Percentiles rank a stretch among this genome's conserved stretches.
Conservation (phyloP, 2,797 vertebrate species). For the Fundulus diaphanus region DNA sequence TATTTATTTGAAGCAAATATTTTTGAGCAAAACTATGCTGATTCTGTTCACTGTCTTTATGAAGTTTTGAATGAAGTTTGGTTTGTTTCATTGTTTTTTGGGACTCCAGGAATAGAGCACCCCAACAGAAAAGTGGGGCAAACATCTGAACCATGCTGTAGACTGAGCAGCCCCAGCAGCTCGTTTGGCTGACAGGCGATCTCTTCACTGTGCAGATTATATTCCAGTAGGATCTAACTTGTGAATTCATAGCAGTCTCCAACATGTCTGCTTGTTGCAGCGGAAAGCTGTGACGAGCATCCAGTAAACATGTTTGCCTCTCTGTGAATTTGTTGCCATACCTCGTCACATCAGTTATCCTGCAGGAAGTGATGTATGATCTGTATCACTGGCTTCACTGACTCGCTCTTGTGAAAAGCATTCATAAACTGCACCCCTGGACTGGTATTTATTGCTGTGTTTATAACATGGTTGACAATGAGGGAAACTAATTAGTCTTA, state of each 20-base stretch:
- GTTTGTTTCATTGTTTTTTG: background rate
- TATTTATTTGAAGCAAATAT: background rate
- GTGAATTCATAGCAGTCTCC: background rate
- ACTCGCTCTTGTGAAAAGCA: too few relatives aligned
- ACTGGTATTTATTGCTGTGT: slow-evolving; percentile 5
- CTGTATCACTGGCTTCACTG: slow-evolving; percentile 12
- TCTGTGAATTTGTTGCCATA: background rate
- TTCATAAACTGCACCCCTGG: too few relatives aligned
- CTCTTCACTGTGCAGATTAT: background rate
- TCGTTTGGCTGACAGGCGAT: background rate
- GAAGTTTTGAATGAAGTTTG: background rate
- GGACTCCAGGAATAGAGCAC: background rate
- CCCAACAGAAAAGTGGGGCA: background rate
- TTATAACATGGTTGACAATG: slow-evolving; percentile 28
- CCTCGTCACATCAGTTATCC: slow-evolving; percentile 7
- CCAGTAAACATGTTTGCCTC: slow-evolving; percentile 3
- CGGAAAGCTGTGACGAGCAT: background rate
- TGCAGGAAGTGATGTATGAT: background rate
- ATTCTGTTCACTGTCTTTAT: background rate
- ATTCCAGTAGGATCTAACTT: background rate
- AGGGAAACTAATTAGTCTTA: background rate
- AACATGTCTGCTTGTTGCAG: background rate
- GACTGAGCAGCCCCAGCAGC: background rate
- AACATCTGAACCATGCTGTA: background rate
- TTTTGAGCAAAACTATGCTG: background rate